Evolutionary conservation across 2,797 vertebrate genomes (phyloP).

Genomic region (Thamnophis elegans): DNA sequence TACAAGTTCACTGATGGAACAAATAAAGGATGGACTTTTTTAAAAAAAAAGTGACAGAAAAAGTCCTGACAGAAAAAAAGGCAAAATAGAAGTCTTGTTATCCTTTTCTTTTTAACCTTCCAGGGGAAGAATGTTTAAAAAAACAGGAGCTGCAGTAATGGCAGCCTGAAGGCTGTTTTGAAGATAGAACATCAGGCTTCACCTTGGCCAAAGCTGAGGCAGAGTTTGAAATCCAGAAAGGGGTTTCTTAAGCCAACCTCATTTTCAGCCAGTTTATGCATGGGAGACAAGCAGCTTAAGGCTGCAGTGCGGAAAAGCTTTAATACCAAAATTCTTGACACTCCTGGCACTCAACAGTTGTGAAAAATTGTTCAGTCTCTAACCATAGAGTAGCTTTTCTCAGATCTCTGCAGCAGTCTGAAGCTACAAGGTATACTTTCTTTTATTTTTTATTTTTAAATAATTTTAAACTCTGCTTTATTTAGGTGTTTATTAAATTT

Average conservation of each 20-base stretch:
- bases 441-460: background rate
- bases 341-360: background rate
- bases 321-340: background rate
- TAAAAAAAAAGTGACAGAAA: background rate
- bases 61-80: background rate
- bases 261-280: background rate
- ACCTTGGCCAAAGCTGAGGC: background rate
- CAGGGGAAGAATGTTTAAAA: background rate
- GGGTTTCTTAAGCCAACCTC: background rate
- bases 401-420: background rate
- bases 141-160: background rate
- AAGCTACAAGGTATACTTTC: background rate
- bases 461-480: background rate
- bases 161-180: background rate
- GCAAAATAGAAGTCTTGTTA: background rate
- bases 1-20: background rate
- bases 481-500: background rate
- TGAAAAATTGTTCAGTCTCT: background rate
- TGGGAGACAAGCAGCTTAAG: background rate
- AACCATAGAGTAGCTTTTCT: background rate
- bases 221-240: background rate
- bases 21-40: background rate
- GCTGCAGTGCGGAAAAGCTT: background rate
- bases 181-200: background rate
- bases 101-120: background rate